Conservation (phyloP, 2,888 invertebrate genomes). For the Troides aeacus region DNA sequence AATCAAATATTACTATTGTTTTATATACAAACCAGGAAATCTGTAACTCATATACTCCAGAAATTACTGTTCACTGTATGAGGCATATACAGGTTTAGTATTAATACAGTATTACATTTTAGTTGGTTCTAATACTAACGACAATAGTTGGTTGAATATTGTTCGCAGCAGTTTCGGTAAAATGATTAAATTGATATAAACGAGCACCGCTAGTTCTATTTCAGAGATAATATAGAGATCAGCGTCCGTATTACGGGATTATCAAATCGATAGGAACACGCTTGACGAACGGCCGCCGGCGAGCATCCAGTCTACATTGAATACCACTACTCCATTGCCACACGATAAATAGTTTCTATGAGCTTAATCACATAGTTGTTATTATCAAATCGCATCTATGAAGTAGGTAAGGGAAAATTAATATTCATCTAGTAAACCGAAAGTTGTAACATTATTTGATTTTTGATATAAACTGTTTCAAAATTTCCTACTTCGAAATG, state of each 20-base stretch:
- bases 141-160: neutral
- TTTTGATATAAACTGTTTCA: too few species aligned
- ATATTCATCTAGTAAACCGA: too few species aligned
- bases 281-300: constrained; percentile 19
- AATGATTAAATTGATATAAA: constrained; percentile 1
- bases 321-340: constrained; percentile 1
- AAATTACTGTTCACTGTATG: too few species aligned
- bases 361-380: neutral
- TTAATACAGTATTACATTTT: neutral
- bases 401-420: too few species aligned
- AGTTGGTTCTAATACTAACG: neutral
- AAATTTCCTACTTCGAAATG: too few species aligned
- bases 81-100: too few species aligned
- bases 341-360: constrained; percentile 12
- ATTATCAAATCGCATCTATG: neutral
- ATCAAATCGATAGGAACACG: constrained; percentile 24
- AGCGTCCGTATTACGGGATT: constrained; percentile 14
- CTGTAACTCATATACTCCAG: too few species aligned
- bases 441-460: too few species aligned
- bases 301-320: constrained; percentile 14
- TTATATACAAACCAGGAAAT: too few species aligned
- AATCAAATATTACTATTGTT: too few species aligned
- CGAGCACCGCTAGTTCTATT: neutral
- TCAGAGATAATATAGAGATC: constrained; percentile 16
- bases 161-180: neutral